phyloP scores from a whole-genome alignment of 1,140 invertebrate genomes.

The Ladona fulva region DNA sequence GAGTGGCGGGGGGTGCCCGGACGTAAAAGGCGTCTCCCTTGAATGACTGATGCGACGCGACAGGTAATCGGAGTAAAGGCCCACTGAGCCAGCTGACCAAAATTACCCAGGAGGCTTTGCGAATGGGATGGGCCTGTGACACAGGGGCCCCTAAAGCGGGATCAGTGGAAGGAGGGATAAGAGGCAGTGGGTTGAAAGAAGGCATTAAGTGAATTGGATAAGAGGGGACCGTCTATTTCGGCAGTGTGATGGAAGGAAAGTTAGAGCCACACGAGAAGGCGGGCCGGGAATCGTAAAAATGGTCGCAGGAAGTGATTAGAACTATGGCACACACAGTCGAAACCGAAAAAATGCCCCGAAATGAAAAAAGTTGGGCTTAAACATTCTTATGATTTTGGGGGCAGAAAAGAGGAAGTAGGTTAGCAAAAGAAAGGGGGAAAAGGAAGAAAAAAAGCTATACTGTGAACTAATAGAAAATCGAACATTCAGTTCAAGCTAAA shows the following conservation, averaged over 20 bases:
- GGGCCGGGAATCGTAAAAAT: neutral
- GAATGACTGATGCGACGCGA: neutral
- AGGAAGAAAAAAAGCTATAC: no score
- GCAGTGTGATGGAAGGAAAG: neutral
- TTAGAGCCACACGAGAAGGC: neutral
- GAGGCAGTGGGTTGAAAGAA: constrained; percentile 3
- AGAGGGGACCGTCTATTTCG: no score
- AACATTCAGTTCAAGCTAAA: no score
- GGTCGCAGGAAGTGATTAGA: neutral
- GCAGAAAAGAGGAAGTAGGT: no score
- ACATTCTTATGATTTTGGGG: no score
- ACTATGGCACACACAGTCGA: neutral
- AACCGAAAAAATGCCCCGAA: no score
- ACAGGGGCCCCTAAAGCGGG: neutral
- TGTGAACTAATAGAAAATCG: no score
- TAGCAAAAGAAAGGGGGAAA: no score
- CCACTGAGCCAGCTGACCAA: neutral
- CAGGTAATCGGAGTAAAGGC: constrained; percentile 3
- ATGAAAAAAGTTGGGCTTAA: no score
- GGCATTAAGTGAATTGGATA: constrained; percentile 4
- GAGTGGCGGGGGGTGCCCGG: no score
- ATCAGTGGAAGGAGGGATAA: neutral
- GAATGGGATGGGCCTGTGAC: neutral
- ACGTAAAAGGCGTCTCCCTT: neutral
- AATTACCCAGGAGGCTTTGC: neutral